Evolutionary conservation across 2,113 vertebrate species (phyloP).

Genomic region (Pelecanoides urinatrix): DNA sequence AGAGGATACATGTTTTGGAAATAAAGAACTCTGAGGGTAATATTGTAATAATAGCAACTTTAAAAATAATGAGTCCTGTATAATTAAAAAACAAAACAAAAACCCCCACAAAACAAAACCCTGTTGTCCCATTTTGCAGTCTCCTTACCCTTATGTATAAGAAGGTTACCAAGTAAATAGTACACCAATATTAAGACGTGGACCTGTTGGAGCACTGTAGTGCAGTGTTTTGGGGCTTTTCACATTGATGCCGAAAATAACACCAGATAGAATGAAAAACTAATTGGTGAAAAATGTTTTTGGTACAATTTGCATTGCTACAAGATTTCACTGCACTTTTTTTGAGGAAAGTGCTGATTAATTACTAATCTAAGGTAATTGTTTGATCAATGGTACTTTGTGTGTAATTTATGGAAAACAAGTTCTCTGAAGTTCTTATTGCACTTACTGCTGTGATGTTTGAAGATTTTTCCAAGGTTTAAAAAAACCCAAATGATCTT

Average conservation of each 20-base stretch:
- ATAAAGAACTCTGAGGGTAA: neutral
- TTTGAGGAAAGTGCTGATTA: neutral
- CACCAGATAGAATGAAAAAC: neutral
- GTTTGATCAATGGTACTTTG: neutral
- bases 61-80: neutral
- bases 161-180: neutral
- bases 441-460: neutral
- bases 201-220: neutral
- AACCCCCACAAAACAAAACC: too few species aligned
- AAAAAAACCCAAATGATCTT: neutral
- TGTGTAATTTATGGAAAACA: neutral
- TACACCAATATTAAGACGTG: neutral
- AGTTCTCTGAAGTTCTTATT: neutral
- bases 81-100: neutral
- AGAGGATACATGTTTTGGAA: neutral
- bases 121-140: neutral
- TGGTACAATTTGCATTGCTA: neutral
- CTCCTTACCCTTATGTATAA: neutral
- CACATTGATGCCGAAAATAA: neutral
- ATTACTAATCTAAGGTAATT: neutral
- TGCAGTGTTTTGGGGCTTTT: neutral
- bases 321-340: neutral
- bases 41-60: neutral
- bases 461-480: neutral
- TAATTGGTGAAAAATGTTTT: neutral